phyloP scores from a whole-genome alignment of 2,113 vertebrate genomes.

The Nestor notabilis region DNA sequence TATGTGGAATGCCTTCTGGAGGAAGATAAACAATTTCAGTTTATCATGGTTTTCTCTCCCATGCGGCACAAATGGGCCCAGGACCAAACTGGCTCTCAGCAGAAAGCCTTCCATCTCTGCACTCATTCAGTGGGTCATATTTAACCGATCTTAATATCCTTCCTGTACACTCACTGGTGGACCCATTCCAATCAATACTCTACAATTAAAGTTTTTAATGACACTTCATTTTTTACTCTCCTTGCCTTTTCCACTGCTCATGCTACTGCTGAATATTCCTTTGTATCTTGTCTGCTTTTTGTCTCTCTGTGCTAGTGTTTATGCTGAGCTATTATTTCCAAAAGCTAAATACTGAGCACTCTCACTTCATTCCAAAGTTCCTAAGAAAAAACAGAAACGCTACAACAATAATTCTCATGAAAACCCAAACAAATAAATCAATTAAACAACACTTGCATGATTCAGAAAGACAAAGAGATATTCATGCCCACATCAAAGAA shows the following conservation, averaged over 20 bases:
- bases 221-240: not conserved
- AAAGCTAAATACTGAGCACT: not conserved
- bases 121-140: not conserved
- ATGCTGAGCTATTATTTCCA: not conserved
- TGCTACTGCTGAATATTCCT: not conserved
- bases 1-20: not conserved
- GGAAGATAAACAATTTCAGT: constrained; percentile 13
- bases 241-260: not conserved
- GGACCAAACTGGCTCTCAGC: constrained; percentile 10
- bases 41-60: constrained; percentile 5
- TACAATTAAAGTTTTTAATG: not conserved
- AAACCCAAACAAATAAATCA: constrained; percentile 26
- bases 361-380: not conserved
- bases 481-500: not conserved
- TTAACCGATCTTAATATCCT: not conserved
- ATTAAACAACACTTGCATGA: not conserved
- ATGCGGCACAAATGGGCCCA: not conserved
- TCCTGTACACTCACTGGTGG: not conserved
- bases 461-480: constrained; percentile 6
- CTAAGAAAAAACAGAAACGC: not conserved
- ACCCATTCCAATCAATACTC: not conserved
- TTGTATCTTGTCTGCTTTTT: not conserved
- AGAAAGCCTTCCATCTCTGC: not conserved
- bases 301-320: not conserved
- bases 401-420: not conserved